phyloP scores from a whole-genome alignment of 2,797 vertebrate genomes.

The Silurus aristotelis region DNA sequence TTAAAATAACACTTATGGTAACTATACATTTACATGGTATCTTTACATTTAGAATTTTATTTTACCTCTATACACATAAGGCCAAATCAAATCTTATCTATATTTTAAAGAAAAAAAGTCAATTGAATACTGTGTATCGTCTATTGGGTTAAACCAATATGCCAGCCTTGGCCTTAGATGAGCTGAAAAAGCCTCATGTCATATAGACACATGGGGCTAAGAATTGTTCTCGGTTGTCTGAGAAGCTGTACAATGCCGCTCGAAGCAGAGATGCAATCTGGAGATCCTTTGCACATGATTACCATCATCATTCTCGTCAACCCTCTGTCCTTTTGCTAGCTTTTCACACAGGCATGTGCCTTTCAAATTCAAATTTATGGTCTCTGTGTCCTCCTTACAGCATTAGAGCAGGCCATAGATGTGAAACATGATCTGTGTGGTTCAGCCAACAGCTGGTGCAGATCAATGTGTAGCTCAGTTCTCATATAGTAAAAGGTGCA shows the following conservation, averaged over 20 bases:
- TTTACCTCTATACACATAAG: too few species aligned
- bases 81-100: not conserved
- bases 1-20: not conserved
- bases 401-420: constrained; percentile 13
- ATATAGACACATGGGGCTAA: constrained; percentile 9
- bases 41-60: not conserved
- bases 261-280: constrained; percentile 23
- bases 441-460: constrained; percentile 28
- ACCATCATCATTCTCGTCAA: constrained; percentile 12
- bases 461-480: constrained; percentile 24
- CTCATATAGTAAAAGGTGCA: constrained; percentile 4
- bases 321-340: not conserved
- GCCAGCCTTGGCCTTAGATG: not conserved
- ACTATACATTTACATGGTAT: not conserved
- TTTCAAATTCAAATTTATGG: not conserved
- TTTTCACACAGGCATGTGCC: not conserved
- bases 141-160: constrained; percentile 1
- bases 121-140: not conserved
- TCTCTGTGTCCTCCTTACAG: not conserved
- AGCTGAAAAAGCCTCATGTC: constrained; percentile 30
- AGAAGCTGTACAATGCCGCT: constrained; percentile 22
- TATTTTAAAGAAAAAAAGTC: not conserved
- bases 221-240: constrained; percentile 35
- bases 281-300: not conserved
- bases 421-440: constrained; percentile 9